Evolutionary conservation across 2,113 vertebrate species (phyloP), one percentile per base, ranked within the genome.

Genomic region (Manacus vitellinus): DNA sequence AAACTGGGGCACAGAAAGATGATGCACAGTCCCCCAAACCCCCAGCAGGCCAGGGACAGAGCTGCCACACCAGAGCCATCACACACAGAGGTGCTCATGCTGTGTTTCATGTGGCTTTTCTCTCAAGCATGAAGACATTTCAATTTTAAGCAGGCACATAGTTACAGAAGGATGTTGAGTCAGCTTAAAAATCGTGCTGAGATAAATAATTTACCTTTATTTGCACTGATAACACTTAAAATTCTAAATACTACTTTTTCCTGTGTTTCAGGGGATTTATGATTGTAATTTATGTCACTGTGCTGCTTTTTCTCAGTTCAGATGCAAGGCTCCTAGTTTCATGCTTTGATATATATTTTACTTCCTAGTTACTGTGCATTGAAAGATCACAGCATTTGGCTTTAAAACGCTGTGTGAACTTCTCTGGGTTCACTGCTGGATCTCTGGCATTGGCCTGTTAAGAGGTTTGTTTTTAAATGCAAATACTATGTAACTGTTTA

Each of bases 201-300:
- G 67, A 72, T 94, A 94, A 75, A 88, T 94, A 76, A 83, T 90
- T 93, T 88, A 93, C 85, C 51, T 92, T 58, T 85, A 84, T 83
- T 95, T 94, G 49, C 63, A 67, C n/a, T 51, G 74, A 41, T 93
- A 90, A 83, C 35, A 12, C 79, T 90, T 88, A 56, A 41, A 85
- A 94, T 88, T 88, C 75, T 49, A 88, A 94, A 79, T 85, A 70
- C 35, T 89, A 2, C 41, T 90, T 95, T 63, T 30, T 43, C 21
- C 8, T 68, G 19, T 24, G 35, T 52, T 92, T 82, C 1, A 1
- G 30, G 55, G 46, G 24, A 30, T 67, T 92, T 81, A 46, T 90
- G 41, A 49, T 59, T 75, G 54, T 51, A 81, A 59, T 91, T 87
- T 66, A 52, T 7, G 11, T 79, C 58, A 62, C 77, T 91, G 33